A percentile compares a stretch with the other conserved stretches of the same genome.
These are phyloP conservation scores for Bombylius major DNA, from an alignment of 2,888 invertebrate species.

Conservation along the genomic window DNA sequence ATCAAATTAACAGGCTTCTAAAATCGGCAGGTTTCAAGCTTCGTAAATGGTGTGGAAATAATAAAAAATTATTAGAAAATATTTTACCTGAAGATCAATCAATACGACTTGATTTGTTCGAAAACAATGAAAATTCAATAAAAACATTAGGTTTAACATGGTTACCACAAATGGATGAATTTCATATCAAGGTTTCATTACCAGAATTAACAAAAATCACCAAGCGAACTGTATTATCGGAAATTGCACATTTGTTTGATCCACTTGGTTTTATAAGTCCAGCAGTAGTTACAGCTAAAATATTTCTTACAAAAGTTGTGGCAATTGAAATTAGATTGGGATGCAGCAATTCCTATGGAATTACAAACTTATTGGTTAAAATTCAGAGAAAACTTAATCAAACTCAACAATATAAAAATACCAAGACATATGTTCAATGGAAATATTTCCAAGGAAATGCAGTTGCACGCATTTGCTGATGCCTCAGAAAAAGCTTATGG, in stretches of 20 bases:
- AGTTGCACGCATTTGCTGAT: neutral
- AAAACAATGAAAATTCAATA: neutral
- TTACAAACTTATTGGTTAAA: too few species aligned
- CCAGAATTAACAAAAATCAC: conserved; percentile 1
- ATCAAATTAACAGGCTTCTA: conserved; percentile 3
- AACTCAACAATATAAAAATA: too few species aligned
- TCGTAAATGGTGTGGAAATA: conserved; percentile 7
- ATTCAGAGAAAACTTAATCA: too few species aligned
- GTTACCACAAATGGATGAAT: conserved; percentile 9
- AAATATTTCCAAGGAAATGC: neutral
- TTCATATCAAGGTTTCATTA: neutral
- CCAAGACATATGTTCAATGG: neutral
- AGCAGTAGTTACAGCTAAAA: conserved; percentile 10
- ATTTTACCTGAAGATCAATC: neutral
- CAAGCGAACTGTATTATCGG: conserved; percentile 4
- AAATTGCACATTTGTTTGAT: conserved; percentile 10
- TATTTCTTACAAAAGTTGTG: conserved; percentile 12
- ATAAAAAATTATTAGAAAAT: neutral
- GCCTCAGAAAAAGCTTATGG: neutral
- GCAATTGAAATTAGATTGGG: conserved; percentile 1
- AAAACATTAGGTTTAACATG: conserved; percentile 9
- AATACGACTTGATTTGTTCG: neutral
- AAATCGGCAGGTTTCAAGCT: conserved; percentile 4
- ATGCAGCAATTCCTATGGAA: neutral
- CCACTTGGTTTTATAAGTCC: conserved; percentile 9